These are phyloP conservation scores for Epizoanthus ramosus DNA, from an alignment of 92 coral and sea anemone genomes.

Conservation along the genomic window DNA sequence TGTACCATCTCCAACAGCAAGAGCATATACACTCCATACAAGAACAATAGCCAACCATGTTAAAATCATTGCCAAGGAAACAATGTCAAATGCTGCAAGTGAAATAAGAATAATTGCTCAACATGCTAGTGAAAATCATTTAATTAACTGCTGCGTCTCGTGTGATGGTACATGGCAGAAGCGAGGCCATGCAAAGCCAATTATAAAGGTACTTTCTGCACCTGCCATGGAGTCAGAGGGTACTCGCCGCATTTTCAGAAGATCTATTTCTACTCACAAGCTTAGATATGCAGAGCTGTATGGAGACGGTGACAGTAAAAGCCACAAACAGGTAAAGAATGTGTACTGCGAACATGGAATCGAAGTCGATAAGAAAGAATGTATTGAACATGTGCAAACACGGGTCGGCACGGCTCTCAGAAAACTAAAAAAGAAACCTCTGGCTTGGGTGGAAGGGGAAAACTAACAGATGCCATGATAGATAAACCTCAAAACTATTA, in stretches of 20 bases:
- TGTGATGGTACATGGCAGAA: slow-evolving; percentile 70
- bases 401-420: slow-evolving; percentile 62
- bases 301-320: slow-evolving; percentile 47
- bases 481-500: slow-evolving; percentile 64
- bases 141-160: slow-evolving; percentile 49
- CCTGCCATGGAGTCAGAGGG: slow-evolving; percentile 65
- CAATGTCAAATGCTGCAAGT: slow-evolving; percentile 50
- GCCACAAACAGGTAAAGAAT: slow-evolving; percentile 21
- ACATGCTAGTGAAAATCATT: slow-evolving; percentile 16
- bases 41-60: slow-evolving; percentile 38
- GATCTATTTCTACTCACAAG: slow-evolving; percentile 38
- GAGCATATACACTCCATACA: slow-evolving; percentile 47
- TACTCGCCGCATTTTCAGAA: slow-evolving; percentile 30
- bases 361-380: slow-evolving; percentile 37
- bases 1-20: slow-evolving; percentile 63
- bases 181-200: slow-evolving; percentile 48
- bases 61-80: slow-evolving; percentile 48
- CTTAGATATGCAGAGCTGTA: slow-evolving; percentile 52
- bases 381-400: slow-evolving; percentile 63
- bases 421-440: slow-evolving; percentile 53
- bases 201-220: slow-evolving; percentile 41
- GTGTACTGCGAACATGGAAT: slow-evolving; percentile 22
- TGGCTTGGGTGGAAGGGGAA: slow-evolving; percentile 61
- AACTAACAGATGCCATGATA: slow-evolving; percentile 56
- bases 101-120: slow-evolving; percentile 41